These are phyloP conservation scores for Corythaixoides concolor DNA, from an alignment of 2,113 vertebrate genomes.

Conservation along the genomic window DNA sequence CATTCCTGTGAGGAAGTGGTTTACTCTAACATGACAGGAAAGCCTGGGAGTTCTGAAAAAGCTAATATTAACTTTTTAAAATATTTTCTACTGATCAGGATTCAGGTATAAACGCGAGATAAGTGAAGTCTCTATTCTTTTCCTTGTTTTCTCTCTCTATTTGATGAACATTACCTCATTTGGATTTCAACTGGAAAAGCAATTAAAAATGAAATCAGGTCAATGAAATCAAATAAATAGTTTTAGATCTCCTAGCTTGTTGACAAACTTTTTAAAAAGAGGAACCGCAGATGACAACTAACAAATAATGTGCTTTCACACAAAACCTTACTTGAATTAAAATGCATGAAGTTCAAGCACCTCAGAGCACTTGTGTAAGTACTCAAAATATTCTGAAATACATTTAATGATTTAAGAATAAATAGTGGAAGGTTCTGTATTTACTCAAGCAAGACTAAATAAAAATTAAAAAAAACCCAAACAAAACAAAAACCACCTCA, in stretches of 20 bases:
- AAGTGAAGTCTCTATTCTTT: neutral
- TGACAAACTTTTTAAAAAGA: neutral
- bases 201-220: conserved; percentile 32
- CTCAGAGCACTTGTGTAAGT: neutral
- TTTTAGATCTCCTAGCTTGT: neutral
- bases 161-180: neutral
- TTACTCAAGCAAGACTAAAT: neutral
- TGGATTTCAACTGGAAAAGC: neutral
- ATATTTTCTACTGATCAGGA: neutral
- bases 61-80: neutral
- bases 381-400: neutral
- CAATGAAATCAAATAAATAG: neutral
- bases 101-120: neutral
- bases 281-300: neutral
- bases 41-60: neutral
- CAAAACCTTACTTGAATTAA: neutral
- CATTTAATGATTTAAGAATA: neutral
- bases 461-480: neutral
- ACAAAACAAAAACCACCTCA: accelerated
- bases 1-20: neutral
- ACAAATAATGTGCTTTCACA: neutral
- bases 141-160: neutral
- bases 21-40: neutral
- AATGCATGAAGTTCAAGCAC: neutral
- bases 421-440: neutral